Evolutionary conservation across 92 coral and sea anemone species (phyloP).

Genomic region (Actinernus sp.): DNA sequence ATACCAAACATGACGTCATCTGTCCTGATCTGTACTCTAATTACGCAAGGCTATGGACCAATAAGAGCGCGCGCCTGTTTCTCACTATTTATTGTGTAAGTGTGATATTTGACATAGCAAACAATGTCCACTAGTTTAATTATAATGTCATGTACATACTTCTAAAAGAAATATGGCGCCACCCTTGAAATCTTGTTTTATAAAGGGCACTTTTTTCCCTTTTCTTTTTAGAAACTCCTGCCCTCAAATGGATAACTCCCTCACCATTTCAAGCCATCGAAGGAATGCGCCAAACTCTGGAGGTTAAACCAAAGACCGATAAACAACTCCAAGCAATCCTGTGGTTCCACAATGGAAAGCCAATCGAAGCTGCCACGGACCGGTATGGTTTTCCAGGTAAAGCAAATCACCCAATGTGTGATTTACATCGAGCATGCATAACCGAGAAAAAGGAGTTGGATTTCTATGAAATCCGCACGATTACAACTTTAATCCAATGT

Average conservation of each 20-base stretch:
- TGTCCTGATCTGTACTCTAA: too few relatives aligned
- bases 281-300: constrained; percentile 75
- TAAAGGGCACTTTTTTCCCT: too few relatives aligned
- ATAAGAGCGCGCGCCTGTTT: too few relatives aligned
- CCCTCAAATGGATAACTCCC: constrained; percentile 79
- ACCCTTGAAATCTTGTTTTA: too few relatives aligned
- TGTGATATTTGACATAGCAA: too few relatives aligned
- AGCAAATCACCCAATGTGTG: not conserved
- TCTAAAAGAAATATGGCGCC: too few relatives aligned
- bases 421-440: not conserved
- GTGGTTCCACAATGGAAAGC: constrained; percentile 83
- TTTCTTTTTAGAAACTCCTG: constrained; percentile 67
- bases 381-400: constrained; percentile 88
- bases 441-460: not conserved
- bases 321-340: constrained; percentile 60
- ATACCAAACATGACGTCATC: too few relatives aligned
- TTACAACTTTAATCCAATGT: too few relatives aligned
- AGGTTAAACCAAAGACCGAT: constrained; percentile 67
- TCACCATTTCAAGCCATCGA: constrained; percentile 92
- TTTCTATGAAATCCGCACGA: not conserved
- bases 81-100: too few relatives aligned
- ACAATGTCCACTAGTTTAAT: too few relatives aligned
- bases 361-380: constrained; percentile 59
- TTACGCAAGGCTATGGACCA: too few relatives aligned
- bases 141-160: too few relatives aligned